Conservation (phyloP, 2,113 vertebrate species). For the Notothenia rossii region DNA sequence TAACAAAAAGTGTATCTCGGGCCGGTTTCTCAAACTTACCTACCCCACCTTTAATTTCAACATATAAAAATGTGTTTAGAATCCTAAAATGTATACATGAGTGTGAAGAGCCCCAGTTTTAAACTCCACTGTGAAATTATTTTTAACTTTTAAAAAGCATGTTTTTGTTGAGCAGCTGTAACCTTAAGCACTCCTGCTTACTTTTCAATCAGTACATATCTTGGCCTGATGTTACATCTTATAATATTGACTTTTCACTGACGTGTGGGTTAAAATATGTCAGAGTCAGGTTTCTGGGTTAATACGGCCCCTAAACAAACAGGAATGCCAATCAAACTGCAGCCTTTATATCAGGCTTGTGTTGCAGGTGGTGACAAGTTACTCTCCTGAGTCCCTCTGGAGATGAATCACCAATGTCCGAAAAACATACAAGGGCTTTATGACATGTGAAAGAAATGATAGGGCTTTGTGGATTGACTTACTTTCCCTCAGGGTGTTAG, state of each 20-base stretch:
- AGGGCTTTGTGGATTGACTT: conserved; percentile 25
- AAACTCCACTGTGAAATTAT: background rate
- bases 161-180: no score
- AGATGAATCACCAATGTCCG: conserved; percentile 17
- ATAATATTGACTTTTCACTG: conserved; percentile 1
- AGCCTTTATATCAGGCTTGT: background rate
- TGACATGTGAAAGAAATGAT: conserved; percentile 29
- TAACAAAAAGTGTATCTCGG: no score
- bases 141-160: background rate
- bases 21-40: no score
- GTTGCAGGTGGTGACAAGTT: conserved; percentile 45
- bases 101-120: background rate
- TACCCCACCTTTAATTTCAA: no score
- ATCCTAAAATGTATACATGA: background rate
- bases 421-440: conserved; percentile 15
- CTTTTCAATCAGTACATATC: background rate
- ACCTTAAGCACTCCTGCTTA: background rate
- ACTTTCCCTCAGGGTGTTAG: conserved; percentile 24
- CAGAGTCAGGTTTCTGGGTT: conserved; percentile 28
- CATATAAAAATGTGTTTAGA: background rate
- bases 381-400: conserved; percentile 1
- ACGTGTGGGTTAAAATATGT: conserved; percentile 16
- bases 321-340: conserved; percentile 36
- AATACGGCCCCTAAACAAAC: conserved; percentile 19
- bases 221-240: background rate